A percentile compares a stretch with the other conserved stretches of the same genome.
Evolutionary conservation across 2,797 vertebrate species (phyloP).

Genomic region (Ctenopoma multispine): DNA sequence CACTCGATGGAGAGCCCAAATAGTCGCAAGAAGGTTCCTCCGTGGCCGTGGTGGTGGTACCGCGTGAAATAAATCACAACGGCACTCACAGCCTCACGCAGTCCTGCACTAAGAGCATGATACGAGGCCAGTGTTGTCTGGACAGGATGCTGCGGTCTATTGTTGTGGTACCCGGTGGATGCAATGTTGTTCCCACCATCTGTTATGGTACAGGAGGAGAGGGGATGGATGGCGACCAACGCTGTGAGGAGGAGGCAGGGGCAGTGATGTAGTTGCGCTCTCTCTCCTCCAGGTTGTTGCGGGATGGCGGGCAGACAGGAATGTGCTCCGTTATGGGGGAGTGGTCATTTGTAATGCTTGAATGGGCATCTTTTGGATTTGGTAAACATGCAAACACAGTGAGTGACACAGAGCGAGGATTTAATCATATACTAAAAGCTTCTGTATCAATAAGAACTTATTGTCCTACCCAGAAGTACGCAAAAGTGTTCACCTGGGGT

Average conservation of each 20-base stretch:
- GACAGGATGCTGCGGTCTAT: slow-evolving; percentile 71
- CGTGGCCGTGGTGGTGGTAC: slow-evolving; percentile 76
- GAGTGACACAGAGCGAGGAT: not conserved
- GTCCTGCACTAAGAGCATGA: slow-evolving; percentile 73
- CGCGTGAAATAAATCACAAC: slow-evolving; percentile 76
- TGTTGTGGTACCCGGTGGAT: slow-evolving; percentile 77
- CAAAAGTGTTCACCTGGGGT: too few relatives aligned
- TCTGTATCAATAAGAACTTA: too few relatives aligned
- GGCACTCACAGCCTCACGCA: slow-evolving; percentile 75
- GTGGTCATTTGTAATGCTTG: slow-evolving; percentile 54
- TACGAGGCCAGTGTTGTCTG: slow-evolving; percentile 59
- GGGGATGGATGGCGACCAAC: slow-evolving; percentile 74
- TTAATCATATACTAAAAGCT: not conserved
- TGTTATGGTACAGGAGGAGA: slow-evolving; percentile 83
- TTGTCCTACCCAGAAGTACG: too few relatives aligned
- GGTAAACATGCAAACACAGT: slow-evolving; percentile 34
- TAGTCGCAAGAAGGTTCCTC: slow-evolving; percentile 80
- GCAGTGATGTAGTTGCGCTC: slow-evolving; percentile 68
- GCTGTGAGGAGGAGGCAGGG: slow-evolving; percentile 68
- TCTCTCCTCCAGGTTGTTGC: slow-evolving; percentile 79
- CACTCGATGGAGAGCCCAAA: slow-evolving; percentile 80
- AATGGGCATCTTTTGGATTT: slow-evolving; percentile 29
- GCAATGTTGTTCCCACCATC: slow-evolving; percentile 83
- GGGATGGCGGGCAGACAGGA: slow-evolving; percentile 55
- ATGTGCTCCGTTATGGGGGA: slow-evolving; percentile 32